Evolutionary conservation across 2,113 vertebrate species (phyloP), one percentile per base, ranked within the genome.

Genomic region (Gallinago undulata): DNA sequence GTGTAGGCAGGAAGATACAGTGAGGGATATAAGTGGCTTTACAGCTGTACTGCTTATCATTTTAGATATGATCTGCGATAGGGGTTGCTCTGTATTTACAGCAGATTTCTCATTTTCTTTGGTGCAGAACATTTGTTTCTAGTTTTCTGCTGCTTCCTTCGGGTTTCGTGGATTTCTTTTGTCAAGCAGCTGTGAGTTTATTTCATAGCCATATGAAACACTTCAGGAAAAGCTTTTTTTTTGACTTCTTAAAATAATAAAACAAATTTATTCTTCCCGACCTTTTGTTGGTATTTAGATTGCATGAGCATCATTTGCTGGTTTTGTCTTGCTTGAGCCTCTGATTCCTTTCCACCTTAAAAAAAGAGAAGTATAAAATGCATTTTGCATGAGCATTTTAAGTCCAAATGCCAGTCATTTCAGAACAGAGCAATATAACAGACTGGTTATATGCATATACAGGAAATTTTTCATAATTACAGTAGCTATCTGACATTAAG

Each of bases 281-380:
- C 99, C 98, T 98, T 98, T 98, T 98, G 98, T 84, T 98, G 97
- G 41, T 98, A 96, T 98, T 98, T 99, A 96, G 98, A 98, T 64
- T 90, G 87, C 11, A 76, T 70, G 19, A 95, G 90, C 16, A 96
- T 94, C 63, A 57, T 24, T 16, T 97, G 95, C 94, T 99, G 99
- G 25, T 89, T 98, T 95, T 96, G 95, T 64, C 99, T 98, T 78
- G 95, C 99, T 97, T 98, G 98, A 91, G 84, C 70, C 74, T 98
- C 84, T 14, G 98, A 97, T 37, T 87, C 80, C 24, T 31, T 72
- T 59, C 99, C 99, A 91, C 99, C 99, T 95, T 94, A 63, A 76
- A 86, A 94, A 25, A 41, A 41, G 70, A 53, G 53, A 50, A 90
- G 21, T 14, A 79, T 57, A 96, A 81, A 96, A 64, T 79, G 43